Evolutionary conservation across 2,888 invertebrate genomes (phyloP), one percentile per base, ranked within the genome.

Genomic region (Apodemia mormo): DNA sequence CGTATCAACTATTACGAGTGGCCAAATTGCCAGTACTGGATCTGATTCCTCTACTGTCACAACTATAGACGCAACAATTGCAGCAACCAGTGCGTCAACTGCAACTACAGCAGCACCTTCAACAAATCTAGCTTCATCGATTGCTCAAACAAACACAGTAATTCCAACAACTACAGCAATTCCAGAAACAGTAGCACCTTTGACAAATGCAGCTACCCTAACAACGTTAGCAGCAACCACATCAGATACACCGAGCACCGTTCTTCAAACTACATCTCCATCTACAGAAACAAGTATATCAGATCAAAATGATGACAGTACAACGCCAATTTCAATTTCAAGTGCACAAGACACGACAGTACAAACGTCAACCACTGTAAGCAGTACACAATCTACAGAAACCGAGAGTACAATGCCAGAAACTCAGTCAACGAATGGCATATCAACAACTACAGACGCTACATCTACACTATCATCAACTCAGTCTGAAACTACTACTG

Each of bases 401-500:
- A 5, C 61, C 2, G 61, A 61, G 22, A 69, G 58, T 56, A 58
- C 69, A 10, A 12, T 45, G 12, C 22, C 33, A 58, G 69, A 61
- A 52, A 69, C 69, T 12, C 66, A 69, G 29, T 71, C 76, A 49
- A 75, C 72, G 43, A 78, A 76, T 40, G 70, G 71, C 64, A 66
- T 58, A 30, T 10, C 72, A 45, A 45, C 45, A 56, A 64, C 58
- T 40, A 68, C 72, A 70, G 22, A 65, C 1, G 68, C 65, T 40
- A 68, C 71, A 4, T 74, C 76, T 54, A 73, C 74, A 30, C 14
- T 5, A 1, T 79, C 78, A 66, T 76, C 79, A 22, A 75, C 75
- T 33, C 33, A 33, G 14, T 30, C 61, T 9, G 80, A 77, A 8
- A 76, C 80, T 4, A 80, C 80, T 10, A 74, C 89, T 77, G 90